These are phyloP conservation scores for Lottia gigantea DNA, from an alignment of 2,888 invertebrate species.

Conservation along the genomic window DNA sequence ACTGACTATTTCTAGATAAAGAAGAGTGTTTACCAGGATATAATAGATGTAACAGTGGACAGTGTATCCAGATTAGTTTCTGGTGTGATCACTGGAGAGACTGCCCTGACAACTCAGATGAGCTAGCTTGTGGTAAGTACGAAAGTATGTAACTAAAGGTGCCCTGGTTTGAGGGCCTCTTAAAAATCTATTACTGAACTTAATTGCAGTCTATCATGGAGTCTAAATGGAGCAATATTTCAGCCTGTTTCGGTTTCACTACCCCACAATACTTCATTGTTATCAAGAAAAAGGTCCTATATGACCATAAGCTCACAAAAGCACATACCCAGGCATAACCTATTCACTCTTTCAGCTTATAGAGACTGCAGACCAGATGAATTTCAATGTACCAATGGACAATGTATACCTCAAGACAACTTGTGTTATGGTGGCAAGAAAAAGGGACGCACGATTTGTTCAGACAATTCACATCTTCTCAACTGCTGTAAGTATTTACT, in stretches of 20 bases:
- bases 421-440: slow-evolving; percentile 57
- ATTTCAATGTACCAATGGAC: slow-evolving; percentile 64
- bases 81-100: slow-evolving; percentile 70
- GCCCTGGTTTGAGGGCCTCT: too few species aligned
- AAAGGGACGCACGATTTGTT: slow-evolving; percentile 56
- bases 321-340: too few species aligned
- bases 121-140: slow-evolving; percentile 67
- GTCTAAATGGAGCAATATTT: too few species aligned
- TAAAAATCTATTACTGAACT: too few species aligned
- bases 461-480: slow-evolving; percentile 66
- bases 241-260: too few species aligned
- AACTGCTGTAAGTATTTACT: slow-evolving; percentile 61
- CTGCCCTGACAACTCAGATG: slow-evolving; percentile 70
- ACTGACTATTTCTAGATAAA: too few species aligned
- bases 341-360: slow-evolving; percentile 23
- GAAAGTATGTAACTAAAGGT: neutral
- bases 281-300: too few species aligned
- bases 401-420: slow-evolving; percentile 58
- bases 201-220: too few species aligned
- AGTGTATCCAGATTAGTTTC: slow-evolving; percentile 64
- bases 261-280: too few species aligned
- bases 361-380: slow-evolving; percentile 45
- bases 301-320: too few species aligned
- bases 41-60: slow-evolving; percentile 64
- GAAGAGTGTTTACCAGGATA: slow-evolving; percentile 56